Evolutionary conservation across 2,113 vertebrate species (phyloP).

Genomic region (Ascaphus truei): DNA sequence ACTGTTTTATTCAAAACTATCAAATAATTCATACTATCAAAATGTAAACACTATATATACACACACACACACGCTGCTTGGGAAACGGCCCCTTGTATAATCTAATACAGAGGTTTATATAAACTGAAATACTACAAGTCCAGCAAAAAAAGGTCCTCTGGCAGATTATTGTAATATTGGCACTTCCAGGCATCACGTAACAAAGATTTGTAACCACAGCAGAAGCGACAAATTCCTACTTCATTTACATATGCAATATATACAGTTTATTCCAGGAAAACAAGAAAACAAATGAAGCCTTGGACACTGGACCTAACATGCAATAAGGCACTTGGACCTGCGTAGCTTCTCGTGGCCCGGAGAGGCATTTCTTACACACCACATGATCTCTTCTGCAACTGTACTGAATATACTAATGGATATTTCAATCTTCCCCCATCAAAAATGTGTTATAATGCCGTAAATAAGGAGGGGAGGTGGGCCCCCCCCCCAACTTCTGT

Average conservation of each 20-base stretch:
- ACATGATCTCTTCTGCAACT: too few species aligned
- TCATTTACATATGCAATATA: constrained; percentile 1
- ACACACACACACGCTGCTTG: too few species aligned
- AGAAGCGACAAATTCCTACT: background rate
- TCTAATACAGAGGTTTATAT: background rate
- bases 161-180: constrained; percentile 4
- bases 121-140: background rate
- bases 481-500: too few species aligned
- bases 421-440: too few species aligned
- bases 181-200: constrained; percentile 15
- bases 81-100: too few species aligned
- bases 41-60: background rate
- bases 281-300: background rate
- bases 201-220: background rate
- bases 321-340: constrained; percentile 30
- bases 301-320: background rate
- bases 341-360: too few species aligned
- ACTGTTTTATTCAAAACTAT: constrained; percentile 22
- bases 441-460: too few species aligned
- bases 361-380: too few species aligned
- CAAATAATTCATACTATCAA: background rate
- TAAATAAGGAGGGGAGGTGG: too few species aligned
- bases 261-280: too few species aligned
- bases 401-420: too few species aligned
- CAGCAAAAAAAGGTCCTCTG: background rate